Base-by-base conservation (phyloP, 2,113 vertebrate genomes). In the Phaetusa simplex region DNA sequence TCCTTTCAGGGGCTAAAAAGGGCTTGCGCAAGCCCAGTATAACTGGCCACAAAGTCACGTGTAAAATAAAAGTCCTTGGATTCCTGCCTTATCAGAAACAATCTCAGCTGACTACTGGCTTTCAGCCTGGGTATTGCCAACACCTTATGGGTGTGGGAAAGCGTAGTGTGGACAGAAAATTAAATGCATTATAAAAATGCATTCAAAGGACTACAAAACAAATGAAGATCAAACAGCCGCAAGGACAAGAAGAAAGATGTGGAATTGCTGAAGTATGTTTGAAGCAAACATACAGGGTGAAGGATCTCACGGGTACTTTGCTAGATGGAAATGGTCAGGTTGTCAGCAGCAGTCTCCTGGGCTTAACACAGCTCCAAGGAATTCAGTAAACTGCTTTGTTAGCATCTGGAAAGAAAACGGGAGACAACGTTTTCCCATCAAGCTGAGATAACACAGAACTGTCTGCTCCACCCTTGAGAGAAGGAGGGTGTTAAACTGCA, bases 371-470 rank as follows among this genome's bases (percentile, higher is more conserved):
- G 43, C 71, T 56, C 66, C 86, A 82, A 93, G 77, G 86, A 87
- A 91, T 87, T 64, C 56, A 3, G n/a, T 47, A 18, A 74, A 58
- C 2, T 86, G n/a, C n/a, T 95, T 70, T 70, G 36, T 34, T 92
- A 86, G 23, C 55, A 67, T 24, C 73, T 43, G n/a, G 50, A 66
- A 76, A 62, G 83, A 66, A 4, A 42, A 42, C 30, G 65, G 65
- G 86, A 88, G 83, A 86, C 0, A 77, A 86, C 0, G 1, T 23
- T 94, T 96, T 89, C 73, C 78, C 86, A 82, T 69, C 77, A 78
- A 89, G 77, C 86, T 96, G 95, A 93, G 73, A 89, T 67, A 95
- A 97, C 94, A 94, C 47, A 30, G 13, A 67, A 45, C 59, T 94
- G 86, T 93, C 72, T 91, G 72, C 93, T 78, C 80, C 83, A 47